Percentiles rank a stretch among this genome's conserved stretches.
These are phyloP conservation scores for Xiphias gladius DNA, from an alignment of 2,113 vertebrate species.

Conservation along the genomic window DNA sequence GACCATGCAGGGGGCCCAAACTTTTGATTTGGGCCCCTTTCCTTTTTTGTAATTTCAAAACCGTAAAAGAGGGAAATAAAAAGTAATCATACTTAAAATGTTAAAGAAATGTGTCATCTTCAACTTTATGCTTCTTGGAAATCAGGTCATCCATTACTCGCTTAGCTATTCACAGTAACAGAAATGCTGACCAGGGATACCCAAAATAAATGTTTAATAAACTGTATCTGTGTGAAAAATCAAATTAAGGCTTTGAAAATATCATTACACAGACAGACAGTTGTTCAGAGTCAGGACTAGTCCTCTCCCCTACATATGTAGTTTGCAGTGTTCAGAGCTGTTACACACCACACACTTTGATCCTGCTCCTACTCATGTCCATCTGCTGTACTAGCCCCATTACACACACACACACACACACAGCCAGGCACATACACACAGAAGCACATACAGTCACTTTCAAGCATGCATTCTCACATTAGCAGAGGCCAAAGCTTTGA, in stretches of 20 bases:
- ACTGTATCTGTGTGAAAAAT: slow-evolving; percentile 1
- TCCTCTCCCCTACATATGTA: slow-evolving; percentile 40
- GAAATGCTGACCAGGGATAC: too few species aligned
- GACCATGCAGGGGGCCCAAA: too few species aligned
- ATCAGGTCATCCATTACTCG: too few species aligned
- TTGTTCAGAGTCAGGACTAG: slow-evolving; percentile 21
- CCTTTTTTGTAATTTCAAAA: too few species aligned
- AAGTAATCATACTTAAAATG: too few species aligned
- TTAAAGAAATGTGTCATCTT: too few species aligned
- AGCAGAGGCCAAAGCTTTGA: slow-evolving; percentile 57
- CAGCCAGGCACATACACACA: not conserved
- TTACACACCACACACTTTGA: slow-evolving; percentile 55
- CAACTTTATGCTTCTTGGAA: too few species aligned
- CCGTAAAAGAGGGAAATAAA: too few species aligned
- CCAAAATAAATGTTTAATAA: too few species aligned
- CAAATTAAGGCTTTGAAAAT: not conserved
- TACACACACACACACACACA: slow-evolving; percentile 7
- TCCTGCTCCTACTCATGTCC: slow-evolving; percentile 66
- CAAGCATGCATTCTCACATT: slow-evolving; percentile 23
- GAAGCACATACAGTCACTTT: not conserved
- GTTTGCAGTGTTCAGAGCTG: slow-evolving; percentile 31
- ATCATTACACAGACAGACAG: slow-evolving; percentile 24
- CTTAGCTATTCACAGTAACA: too few species aligned
- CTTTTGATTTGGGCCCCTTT: too few species aligned
- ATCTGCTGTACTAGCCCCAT: slow-evolving; percentile 68